These are phyloP conservation scores for Tachyglossus aculeatus DNA, from an alignment of 2,797 vertebrate genomes.

Conservation along the genomic window DNA sequence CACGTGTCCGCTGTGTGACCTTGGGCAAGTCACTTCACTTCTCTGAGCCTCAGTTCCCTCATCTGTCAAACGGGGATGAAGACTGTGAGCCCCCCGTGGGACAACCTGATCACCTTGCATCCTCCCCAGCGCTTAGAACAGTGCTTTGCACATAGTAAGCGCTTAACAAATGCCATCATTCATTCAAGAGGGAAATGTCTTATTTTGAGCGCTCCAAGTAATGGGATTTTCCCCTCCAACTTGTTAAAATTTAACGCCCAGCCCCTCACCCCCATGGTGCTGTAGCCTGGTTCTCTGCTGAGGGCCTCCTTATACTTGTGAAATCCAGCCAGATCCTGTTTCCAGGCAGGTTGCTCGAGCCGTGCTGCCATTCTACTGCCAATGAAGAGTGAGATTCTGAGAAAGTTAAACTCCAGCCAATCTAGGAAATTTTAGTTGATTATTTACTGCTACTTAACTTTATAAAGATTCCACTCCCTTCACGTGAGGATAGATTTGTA, in stretches of 20 bases:
- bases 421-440: conserved; percentile 73
- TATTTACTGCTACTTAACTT: conserved; percentile 71
- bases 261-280: conserved; percentile 8
- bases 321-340: conserved; percentile 70
- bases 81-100: too few species aligned
- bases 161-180: too few species aligned
- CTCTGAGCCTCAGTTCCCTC: too few species aligned
- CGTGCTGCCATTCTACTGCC: conserved; percentile 43
- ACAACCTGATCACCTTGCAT: too few species aligned
- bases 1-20: too few species aligned
- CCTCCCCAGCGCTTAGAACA: too few species aligned
- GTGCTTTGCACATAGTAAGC: too few species aligned
- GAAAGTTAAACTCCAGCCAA: conserved; percentile 64
- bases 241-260: conserved; percentile 68
- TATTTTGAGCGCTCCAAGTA: conserved; percentile 32
- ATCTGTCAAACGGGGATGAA: too few species aligned
- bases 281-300: conserved; percentile 41
- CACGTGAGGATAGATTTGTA: conserved; percentile 35
- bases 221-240: background rate
- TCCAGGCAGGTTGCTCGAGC: conserved; percentile 23
- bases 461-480: conserved; percentile 61
- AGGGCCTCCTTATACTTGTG: conserved; percentile 52
- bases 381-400: conserved; percentile 45
- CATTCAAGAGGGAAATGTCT: conserved; percentile 43
- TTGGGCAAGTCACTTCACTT: too few species aligned